Evolutionary conservation across 2,888 invertebrate genomes (phyloP).

Genomic region (Lepidochrysops patricia): DNA sequence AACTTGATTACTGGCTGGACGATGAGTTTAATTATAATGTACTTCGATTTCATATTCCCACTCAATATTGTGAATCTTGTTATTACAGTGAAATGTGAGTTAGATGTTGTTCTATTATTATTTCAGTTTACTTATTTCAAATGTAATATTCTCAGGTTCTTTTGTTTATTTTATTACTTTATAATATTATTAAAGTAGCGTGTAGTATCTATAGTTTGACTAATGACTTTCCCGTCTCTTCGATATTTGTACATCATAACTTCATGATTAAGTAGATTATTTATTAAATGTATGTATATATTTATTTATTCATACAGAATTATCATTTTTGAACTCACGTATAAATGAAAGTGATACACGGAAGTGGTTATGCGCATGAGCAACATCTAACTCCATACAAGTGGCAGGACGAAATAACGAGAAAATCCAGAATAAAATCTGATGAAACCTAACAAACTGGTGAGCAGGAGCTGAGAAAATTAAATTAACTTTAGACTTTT

Average conservation of each 20-base stretch:
- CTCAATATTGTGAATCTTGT: not conserved
- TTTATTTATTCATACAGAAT: not conserved
- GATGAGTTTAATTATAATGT: conserved; percentile 24
- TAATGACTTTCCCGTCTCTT: too few relatives aligned
- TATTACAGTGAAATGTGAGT: not conserved
- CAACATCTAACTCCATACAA: conserved; percentile 18
- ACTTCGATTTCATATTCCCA: conserved; percentile 15
- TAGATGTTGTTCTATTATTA: not conserved
- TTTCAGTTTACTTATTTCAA: not conserved
- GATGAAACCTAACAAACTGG: conserved; percentile 28
- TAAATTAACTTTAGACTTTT: conserved; percentile 29
- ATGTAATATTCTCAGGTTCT: not conserved
- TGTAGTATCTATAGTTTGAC: too few relatives aligned
- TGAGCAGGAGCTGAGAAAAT: conserved; percentile 29
- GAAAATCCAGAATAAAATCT: not conserved
- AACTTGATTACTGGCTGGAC: conserved; percentile 30
- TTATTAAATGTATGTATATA: not conserved
- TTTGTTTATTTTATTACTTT: not conserved
- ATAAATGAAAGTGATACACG: not conserved
- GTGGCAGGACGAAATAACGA: not conserved
- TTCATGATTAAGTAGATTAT: too few relatives aligned
- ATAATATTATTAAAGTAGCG: too few relatives aligned
- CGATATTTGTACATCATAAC: too few relatives aligned
- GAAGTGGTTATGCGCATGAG: conserved; percentile 17
- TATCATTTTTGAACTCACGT: not conserved